These are phyloP conservation scores for Tupaia chinensis DNA, from an alignment of 2,113 vertebrate species.

Conservation along the genomic window DNA sequence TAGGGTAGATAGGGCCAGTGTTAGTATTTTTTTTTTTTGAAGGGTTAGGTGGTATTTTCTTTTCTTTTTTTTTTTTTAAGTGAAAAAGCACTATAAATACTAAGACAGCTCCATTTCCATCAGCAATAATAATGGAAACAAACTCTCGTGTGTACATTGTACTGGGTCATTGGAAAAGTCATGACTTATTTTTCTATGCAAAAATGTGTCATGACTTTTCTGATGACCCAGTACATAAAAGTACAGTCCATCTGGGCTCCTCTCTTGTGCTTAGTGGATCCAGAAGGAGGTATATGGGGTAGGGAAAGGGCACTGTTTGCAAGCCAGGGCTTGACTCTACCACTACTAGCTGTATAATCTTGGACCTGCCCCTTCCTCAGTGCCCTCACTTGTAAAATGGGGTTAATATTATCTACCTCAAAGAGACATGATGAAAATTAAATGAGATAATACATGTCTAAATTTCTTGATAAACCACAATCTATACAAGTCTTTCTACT, in stretches of 20 bases:
- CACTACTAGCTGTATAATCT: not conserved
- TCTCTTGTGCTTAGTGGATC: not conserved
- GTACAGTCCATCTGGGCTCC: not conserved
- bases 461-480: not conserved
- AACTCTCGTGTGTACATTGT: conserved; percentile 3
- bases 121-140: conserved; percentile 17
- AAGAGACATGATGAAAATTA: not conserved
- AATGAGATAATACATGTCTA: not conserved
- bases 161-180: too few species aligned
- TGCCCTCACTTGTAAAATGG: not conserved
- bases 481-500: not conserved
- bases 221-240: too few species aligned
- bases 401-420: not conserved
- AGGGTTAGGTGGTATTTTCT: not conserved
- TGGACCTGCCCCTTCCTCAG: not conserved
- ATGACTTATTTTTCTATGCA: too few species aligned
- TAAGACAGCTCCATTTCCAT: conserved; percentile 25
- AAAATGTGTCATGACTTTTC: too few species aligned
- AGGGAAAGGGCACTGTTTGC: not conserved
- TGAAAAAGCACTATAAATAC: conserved; percentile 66
- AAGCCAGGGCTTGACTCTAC: not conserved
- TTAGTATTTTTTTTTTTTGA: conserved; percentile 36
- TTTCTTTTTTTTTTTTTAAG: conserved; percentile 23
- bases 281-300: not conserved
- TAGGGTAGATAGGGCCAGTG: conserved; percentile 65